phyloP scores from a whole-genome alignment of 2,797 vertebrate species.

The Etheostoma perlongum region DNA sequence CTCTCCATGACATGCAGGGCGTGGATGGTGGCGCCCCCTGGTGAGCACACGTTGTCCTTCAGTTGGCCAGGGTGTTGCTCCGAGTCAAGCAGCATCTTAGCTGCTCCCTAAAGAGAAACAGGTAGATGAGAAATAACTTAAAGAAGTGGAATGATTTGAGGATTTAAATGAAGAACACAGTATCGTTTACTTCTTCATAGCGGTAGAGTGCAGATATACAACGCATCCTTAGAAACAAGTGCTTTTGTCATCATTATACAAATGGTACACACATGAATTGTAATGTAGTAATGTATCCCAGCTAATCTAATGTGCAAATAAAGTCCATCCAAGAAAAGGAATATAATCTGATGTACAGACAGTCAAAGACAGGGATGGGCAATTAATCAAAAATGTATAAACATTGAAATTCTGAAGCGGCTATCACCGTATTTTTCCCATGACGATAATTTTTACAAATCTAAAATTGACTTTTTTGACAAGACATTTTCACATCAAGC shows the following conservation, averaged over 20 bases:
- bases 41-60: conserved; percentile 97
- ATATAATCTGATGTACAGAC: neutral
- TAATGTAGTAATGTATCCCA: neutral
- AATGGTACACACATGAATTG: neutral
- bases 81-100: conserved; percentile 95
- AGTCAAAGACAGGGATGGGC: neutral
- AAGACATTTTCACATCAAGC: too few species aligned
- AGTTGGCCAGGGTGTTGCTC: conserved; percentile 95
- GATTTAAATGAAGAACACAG: neutral
- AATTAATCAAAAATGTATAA: too few species aligned
- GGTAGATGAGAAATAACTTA: neutral
- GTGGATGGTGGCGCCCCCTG: conserved; percentile 96
- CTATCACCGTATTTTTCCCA: too few species aligned
- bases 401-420: too few species aligned
- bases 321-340: neutral
- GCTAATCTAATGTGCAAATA: neutral
- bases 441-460: too few species aligned
- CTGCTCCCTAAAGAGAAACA: conserved; percentile 88
- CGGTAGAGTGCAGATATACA: neutral
- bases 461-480: too few species aligned
- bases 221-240: neutral
- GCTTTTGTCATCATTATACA: neutral
- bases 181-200: neutral
- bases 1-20: conserved; percentile 96
- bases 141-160: neutral